Evolutionary conservation across 2,797 vertebrate genomes (phyloP), one percentile per base, ranked within the genome.

Genomic region (Salmo trutta): DNA sequence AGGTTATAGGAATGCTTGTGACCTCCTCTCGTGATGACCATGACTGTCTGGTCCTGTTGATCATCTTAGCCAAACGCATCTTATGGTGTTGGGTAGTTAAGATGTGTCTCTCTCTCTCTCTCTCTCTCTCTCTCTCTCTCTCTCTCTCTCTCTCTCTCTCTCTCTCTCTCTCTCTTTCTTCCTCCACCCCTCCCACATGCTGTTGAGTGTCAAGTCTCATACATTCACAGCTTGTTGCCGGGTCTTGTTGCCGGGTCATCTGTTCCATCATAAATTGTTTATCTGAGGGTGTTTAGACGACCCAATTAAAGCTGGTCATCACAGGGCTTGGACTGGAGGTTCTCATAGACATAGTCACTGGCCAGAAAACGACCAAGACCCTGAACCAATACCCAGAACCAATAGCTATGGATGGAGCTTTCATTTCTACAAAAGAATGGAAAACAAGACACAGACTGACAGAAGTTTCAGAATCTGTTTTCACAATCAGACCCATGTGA

Each of bases 171-270:
- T 6, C 65, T 70, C 78, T 3, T 16, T 27, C 56, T 77, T 74
- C 71, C 33, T 73, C 72, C 80, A 79, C 77, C 79, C 83, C 36
- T 77, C 80, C 33, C 86, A 80, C 85, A 68, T 77, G 81, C 72
- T 81, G 88, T 84, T 91, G 88, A 87, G 85, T 91, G 88, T 91
- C 90, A 85, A 78, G 77, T 90, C 82, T 86, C 85, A 1, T 75
- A 71, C 72, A 77, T 80, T 87, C 69, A 21, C 77, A 79, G 82
- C 75, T 83, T 78, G 73, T 72, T 77, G 77, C 82, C 66, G 24
- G 78, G 27, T 79, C 89, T 83, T 79, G 73, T 72, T 77, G 78
- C 82, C 69, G 27, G 79, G 31, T 79, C 89, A 90, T 88, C 83
- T 90, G 87, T 76, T 85, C 70, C 77, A 85, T 85, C 89, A 82